Percentiles rank a stretch among this genome's conserved stretches.
phyloP scores from a whole-genome alignment of 1,140 invertebrate genomes.

The Lepidurus packardi region DNA sequence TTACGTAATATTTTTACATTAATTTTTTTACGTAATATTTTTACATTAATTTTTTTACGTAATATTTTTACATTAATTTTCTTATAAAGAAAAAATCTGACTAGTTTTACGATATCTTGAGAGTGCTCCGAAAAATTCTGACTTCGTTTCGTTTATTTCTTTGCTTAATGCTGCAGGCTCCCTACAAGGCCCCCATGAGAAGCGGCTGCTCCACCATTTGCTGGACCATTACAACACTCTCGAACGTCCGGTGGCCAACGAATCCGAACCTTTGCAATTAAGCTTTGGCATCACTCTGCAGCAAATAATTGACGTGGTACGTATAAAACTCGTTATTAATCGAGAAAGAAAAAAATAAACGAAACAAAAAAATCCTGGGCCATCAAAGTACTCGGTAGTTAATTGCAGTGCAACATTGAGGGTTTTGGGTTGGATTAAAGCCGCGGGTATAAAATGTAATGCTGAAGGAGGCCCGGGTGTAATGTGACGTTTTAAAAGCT shows the following conservation, averaged over 20 bases:
- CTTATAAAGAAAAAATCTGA: not conserved
- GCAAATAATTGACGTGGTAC: constrained; percentile 99
- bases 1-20: not conserved
- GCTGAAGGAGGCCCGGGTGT: not conserved
- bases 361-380: not conserved
- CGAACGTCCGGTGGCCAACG: constrained; percentile 94
- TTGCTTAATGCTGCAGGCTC: constrained; percentile 55
- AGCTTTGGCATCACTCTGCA: constrained; percentile 96
- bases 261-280: constrained; percentile 89
- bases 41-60: not conserved
- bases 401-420: not conserved
- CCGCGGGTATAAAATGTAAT: not conserved
- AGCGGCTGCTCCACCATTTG: constrained; percentile 83
- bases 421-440: not conserved
- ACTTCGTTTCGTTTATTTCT: constrained; percentile 27
- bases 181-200: constrained; percentile 83
- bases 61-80: not conserved
- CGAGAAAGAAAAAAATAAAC: constrained; percentile 12
- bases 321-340: constrained; percentile 44
- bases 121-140: not conserved
- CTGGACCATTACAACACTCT: constrained; percentile 93
- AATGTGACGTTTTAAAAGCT: constrained; percentile 1
- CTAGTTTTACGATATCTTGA: not conserved
- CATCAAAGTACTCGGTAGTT: not conserved
- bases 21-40: too few relatives aligned